These are phyloP conservation scores for Lagria hirta DNA, from an alignment of 2,888 invertebrate species.

Conservation along the genomic window DNA sequence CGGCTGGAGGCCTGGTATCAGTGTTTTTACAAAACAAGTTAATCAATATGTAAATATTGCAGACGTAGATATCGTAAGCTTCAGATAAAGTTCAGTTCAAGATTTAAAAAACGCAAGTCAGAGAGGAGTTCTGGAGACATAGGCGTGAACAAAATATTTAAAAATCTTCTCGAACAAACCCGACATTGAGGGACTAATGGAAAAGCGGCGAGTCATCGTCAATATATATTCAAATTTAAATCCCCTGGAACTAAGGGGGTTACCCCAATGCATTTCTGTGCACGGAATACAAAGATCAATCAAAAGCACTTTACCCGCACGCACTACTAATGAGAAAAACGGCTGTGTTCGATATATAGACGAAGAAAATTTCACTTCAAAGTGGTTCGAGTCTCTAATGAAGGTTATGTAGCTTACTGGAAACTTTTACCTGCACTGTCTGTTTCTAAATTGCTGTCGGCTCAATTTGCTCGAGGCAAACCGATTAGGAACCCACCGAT, in stretches of 20 bases:
- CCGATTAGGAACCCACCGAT: slow-evolving; percentile 49
- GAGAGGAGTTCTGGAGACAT: slow-evolving; percentile 28
- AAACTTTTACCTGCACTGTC: slow-evolving; percentile 33
- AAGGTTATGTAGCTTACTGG: slow-evolving; percentile 35
- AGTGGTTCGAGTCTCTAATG: slow-evolving; percentile 29
- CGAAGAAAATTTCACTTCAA: slow-evolving; percentile 18
- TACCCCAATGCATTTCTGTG: slow-evolving; percentile 43
- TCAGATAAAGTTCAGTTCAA: no score
- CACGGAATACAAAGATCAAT: slow-evolving; percentile 50
- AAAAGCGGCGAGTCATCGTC: slow-evolving; percentile 47
- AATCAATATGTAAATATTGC: slow-evolving; percentile 9
- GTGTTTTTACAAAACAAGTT: no score
- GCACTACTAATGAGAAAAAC: slow-evolving; percentile 28
- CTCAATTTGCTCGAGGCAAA: slow-evolving; percentile 42
- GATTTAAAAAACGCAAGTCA: slow-evolving; percentile 34
- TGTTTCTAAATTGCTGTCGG: slow-evolving; percentile 41
- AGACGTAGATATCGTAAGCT: slow-evolving; percentile 3
- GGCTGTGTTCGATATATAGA: slow-evolving; percentile 7
- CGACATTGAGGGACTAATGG: slow-evolving; percentile 31
- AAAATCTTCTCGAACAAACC: slow-evolving; percentile 31
- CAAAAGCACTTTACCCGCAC: slow-evolving; percentile 39
- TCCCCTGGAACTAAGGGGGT: slow-evolving; percentile 38
- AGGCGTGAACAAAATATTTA: slow-evolving; percentile 34
- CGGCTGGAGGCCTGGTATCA: no score
- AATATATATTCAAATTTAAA: slow-evolving; percentile 53